A percentile compares a stretch with the other conserved stretches of the same genome.
Evolutionary conservation across 1,140 invertebrate species (phyloP).

Genomic region (Thaumatotibia leucotreta): DNA sequence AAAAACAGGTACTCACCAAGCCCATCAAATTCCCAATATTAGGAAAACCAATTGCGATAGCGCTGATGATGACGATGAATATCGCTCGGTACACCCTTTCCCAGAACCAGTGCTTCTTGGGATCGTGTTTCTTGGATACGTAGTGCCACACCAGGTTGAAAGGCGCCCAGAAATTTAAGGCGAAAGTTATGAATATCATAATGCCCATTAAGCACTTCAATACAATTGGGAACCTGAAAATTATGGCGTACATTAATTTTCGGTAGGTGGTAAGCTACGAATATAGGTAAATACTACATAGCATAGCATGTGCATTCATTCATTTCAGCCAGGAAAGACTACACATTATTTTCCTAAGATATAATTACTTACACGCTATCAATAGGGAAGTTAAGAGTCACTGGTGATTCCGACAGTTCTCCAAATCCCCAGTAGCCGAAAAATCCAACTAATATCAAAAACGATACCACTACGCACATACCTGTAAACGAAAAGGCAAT

Average conservation of each 20-base stretch:
- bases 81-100: conserved; percentile 2
- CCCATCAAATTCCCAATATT: conserved; percentile 16
- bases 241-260: background rate
- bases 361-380: conserved; percentile 38
- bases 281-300: no score
- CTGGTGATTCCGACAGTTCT: conserved; percentile 42
- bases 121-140: conserved; percentile 4
- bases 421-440: conserved; percentile 60
- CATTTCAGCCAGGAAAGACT: no score
- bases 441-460: conserved; percentile 48
- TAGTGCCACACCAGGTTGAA: conserved; percentile 16
- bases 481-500: conserved; percentile 32
- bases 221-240: conserved; percentile 54
- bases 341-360: background rate
- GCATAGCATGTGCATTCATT: no score
- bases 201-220: conserved; percentile 55
- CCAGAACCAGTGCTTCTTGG: conserved; percentile 13
- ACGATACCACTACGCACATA: conserved; percentile 47
- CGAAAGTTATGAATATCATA: conserved; percentile 58
- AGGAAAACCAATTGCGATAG: conserved; percentile 12
- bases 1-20: conserved; percentile 13
- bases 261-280: no score
- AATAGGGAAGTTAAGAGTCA: conserved; percentile 50
- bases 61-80: background rate
- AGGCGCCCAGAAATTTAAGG: conserved; percentile 14